A percentile compares a stretch with the other conserved stretches of the same genome.
Evolutionary conservation across 2,113 vertebrate genomes (phyloP).

Genomic region (Myxocyprinus asiaticus): DNA sequence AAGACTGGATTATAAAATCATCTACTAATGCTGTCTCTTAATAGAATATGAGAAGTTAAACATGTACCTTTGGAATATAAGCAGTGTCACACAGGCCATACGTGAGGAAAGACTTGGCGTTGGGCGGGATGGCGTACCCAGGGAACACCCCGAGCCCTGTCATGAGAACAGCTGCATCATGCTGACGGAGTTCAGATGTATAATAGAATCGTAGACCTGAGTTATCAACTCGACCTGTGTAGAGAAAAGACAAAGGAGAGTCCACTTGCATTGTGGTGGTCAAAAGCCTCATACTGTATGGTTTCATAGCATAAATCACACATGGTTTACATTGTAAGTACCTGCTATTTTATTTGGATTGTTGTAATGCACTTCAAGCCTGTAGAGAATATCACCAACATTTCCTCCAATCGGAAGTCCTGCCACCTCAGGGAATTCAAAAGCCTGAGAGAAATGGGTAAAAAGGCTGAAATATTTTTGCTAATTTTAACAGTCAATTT

Average conservation of each 20-base stretch:
- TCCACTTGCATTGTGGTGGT: background rate
- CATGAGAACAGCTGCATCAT: slow-evolving; percentile 73
- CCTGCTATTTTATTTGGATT: slow-evolving; percentile 71
- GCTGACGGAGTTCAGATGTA: slow-evolving; percentile 64
- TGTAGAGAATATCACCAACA: slow-evolving; percentile 61
- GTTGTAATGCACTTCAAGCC: slow-evolving; percentile 85
- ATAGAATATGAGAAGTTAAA: background rate
- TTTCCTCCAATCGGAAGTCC: slow-evolving; percentile 76
- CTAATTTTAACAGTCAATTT: background rate
- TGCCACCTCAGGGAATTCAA: slow-evolving; percentile 58
- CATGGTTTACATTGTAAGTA: slow-evolving; percentile 37
- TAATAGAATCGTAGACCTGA: slow-evolving; percentile 78
- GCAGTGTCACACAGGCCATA: slow-evolving; percentile 77
- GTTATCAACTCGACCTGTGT: slow-evolving; percentile 72
- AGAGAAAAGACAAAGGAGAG: background rate
- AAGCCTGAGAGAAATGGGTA: slow-evolving; percentile 27
- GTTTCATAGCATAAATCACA: background rate
- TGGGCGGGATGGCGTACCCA: slow-evolving; percentile 77
- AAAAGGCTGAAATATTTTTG: background rate
- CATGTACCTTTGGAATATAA: slow-evolving; percentile 74
- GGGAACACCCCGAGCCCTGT: slow-evolving; percentile 63
- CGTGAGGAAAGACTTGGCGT: slow-evolving; percentile 70
- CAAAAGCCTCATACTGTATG: background rate
- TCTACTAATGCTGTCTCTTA: background rate
- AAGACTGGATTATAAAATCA: background rate